phyloP scores from a whole-genome alignment of 2,797 vertebrate species.

The Pseudochirops cupreus region DNA sequence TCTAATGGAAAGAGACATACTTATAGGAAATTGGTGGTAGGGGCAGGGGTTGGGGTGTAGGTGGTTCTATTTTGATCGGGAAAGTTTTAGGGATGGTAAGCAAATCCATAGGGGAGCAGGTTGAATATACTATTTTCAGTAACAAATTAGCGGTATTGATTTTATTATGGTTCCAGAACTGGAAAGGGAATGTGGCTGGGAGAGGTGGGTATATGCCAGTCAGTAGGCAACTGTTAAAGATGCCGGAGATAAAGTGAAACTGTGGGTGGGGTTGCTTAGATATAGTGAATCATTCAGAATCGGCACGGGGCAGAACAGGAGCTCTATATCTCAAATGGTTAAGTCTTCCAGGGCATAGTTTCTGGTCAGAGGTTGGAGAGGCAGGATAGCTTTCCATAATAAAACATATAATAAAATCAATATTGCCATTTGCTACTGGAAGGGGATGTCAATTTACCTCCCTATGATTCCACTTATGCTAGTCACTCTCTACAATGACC shows the following conservation, averaged over 20 bases:
- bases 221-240: not conserved
- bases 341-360: not conserved
- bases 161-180: not conserved
- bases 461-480: not conserved
- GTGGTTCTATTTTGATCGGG: not conserved
- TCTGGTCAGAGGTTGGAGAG: not conserved
- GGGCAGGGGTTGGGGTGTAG: too few species aligned
- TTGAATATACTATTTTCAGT: not conserved
- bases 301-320: not conserved
- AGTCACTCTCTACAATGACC: not conserved
- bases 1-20: not conserved
- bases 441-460: not conserved
- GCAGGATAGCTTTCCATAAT: not conserved
- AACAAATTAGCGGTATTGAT: not conserved
- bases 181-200: not conserved
- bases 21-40: not conserved
- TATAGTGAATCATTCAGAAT: not conserved
- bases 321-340: not conserved
- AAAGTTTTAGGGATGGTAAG: not conserved
- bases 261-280: not conserved
- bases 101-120: not conserved
- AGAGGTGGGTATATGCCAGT: not conserved
- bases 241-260: not conserved
- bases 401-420: not conserved
- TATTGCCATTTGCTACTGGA: not conserved